phyloP scores from a whole-genome alignment of 2,113 vertebrate species.

The Euleptes europaea region DNA sequence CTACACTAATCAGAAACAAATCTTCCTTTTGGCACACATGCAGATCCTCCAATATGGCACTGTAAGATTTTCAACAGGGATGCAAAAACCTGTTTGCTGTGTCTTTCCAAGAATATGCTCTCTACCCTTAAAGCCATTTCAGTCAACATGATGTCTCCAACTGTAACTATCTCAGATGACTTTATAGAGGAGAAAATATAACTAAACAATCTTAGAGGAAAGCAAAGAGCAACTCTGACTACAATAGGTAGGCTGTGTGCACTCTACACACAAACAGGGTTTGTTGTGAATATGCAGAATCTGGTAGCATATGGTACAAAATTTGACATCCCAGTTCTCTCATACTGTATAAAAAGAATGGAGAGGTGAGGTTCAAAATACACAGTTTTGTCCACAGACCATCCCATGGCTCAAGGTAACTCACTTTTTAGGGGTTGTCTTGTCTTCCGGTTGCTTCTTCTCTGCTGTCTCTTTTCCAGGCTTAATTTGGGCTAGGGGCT shows the following conservation, averaged over 20 bases:
- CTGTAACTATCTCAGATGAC: not conserved
- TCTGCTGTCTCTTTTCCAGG: constrained; percentile 63
- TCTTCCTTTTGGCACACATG: no score
- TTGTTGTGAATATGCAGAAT: not conserved
- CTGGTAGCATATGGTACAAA: not conserved
- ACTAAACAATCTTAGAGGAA: not conserved
- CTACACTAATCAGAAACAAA: no score
- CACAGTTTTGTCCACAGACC: not conserved
- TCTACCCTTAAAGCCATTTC: not conserved
- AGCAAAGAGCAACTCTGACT: not conserved
- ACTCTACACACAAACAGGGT: not conserved
- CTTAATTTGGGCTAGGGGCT: constrained; percentile 75
- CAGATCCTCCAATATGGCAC: no score
- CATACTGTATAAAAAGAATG: not conserved
- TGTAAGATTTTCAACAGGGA: not conserved
- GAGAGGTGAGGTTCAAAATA: not conserved
- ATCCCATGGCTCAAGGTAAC: not conserved
- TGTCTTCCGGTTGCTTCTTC: constrained; percentile 46
- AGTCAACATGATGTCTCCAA: not conserved
- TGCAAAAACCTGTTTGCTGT: not conserved
- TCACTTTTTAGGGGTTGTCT: constrained; percentile 31
- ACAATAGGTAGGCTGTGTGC: not conserved
- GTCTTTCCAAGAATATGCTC: not conserved
- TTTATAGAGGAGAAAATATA: not conserved
- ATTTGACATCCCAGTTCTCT: not conserved